A percentile compares a stretch with the other conserved stretches of the same genome.
Evolutionary conservation across 1,140 invertebrate species (phyloP).

Genomic region (Cephus cinctus): DNA sequence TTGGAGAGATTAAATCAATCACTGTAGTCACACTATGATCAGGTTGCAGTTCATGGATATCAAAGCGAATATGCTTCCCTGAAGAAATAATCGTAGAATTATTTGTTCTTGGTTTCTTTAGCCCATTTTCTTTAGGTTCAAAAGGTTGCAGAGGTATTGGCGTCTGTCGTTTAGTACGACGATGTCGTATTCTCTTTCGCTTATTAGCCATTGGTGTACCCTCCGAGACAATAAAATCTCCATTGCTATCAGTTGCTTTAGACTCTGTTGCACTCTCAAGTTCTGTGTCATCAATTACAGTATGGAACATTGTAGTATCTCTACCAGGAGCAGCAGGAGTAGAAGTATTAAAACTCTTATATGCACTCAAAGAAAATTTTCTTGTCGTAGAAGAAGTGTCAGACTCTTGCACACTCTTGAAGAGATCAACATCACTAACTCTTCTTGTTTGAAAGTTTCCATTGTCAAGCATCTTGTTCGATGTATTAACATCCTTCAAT

Average conservation of each 20-base stretch:
- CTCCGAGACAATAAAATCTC: constrained; percentile 11
- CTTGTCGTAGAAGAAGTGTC: background rate
- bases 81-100: constrained; percentile 21
- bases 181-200: constrained; percentile 27
- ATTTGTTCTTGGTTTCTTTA: constrained; percentile 28
- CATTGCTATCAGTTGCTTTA: constrained; percentile 19
- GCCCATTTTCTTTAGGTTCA: constrained; percentile 2
- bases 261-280: constrained; percentile 10
- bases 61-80: constrained; percentile 35
- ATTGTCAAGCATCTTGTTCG: background rate
- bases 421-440: constrained; percentile 6
- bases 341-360: background rate
- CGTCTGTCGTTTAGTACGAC: constrained; percentile 24
- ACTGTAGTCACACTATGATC: no score
- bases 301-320: constrained; percentile 18
- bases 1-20: no score
- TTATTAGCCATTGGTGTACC: background rate
- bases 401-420: background rate
- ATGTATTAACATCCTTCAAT: background rate
- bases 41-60: no score
- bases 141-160: background rate
- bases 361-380: background rate
- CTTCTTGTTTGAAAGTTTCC: background rate
- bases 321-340: constrained; percentile 16
- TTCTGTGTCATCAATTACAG: constrained; percentile 18